These are phyloP conservation scores for Xiphias gladius DNA, from an alignment of 2,113 vertebrate species.

Conservation along the genomic window DNA sequence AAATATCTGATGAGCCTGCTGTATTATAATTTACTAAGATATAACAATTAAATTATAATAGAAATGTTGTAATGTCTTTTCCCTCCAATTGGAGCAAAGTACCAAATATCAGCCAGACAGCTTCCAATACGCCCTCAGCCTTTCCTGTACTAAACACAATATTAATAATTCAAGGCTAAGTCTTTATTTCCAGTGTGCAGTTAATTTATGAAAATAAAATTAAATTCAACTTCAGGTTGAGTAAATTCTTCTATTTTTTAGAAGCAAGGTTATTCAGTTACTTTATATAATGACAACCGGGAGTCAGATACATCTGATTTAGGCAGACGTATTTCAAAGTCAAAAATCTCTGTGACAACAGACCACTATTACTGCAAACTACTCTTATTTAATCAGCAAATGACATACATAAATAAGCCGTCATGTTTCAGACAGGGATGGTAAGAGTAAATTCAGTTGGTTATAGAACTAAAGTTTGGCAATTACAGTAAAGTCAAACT, in stretches of 20 bases:
- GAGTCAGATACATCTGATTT: neutral
- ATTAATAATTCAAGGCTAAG: conserved; percentile 1
- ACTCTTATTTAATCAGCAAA: neutral
- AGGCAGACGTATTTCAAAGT: neutral
- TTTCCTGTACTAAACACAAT: conserved; percentile 19
- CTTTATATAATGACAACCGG: neutral
- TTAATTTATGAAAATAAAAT: conserved; percentile 12
- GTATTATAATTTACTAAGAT: neutral
- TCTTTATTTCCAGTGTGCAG: conserved; percentile 5
- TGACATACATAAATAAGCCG: neutral
- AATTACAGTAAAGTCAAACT: neutral
- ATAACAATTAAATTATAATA: neutral
- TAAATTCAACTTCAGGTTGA: conserved; percentile 1
- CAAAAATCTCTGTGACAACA: neutral
- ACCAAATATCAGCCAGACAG: neutral
- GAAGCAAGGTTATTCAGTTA: neutral
- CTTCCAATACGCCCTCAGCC: neutral
- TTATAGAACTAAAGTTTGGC: neutral
- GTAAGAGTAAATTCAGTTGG: neutral
- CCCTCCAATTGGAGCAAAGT: conserved; percentile 10
- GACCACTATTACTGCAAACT: neutral
- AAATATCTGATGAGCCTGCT: neutral
- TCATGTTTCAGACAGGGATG: neutral
- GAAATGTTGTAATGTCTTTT: neutral
- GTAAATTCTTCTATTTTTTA: neutral